phyloP scores from a whole-genome alignment of 2,888 invertebrate genomes.

The Scaptodrosophila latifasciaeformis region DNA sequence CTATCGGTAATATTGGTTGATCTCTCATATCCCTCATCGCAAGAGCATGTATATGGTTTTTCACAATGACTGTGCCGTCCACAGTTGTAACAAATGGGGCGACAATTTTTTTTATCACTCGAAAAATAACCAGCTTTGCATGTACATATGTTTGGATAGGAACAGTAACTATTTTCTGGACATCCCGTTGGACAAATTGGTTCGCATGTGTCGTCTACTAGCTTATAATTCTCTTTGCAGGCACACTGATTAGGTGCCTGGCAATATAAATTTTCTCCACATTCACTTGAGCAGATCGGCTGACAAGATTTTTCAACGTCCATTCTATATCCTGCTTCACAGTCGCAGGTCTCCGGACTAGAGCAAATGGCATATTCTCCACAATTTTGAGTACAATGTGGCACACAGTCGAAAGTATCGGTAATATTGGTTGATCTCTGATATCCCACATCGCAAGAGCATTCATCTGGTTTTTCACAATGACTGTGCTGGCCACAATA shows the following conservation, averaged over 20 bases:
- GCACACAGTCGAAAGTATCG: constrained; percentile 8
- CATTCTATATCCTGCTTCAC: constrained; percentile 25
- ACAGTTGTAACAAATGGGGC: not conserved
- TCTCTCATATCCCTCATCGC: too few relatives aligned
- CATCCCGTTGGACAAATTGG: constrained; percentile 31
- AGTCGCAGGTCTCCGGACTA: constrained; percentile 20
- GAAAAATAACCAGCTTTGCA: too few relatives aligned
- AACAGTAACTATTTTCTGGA: constrained; percentile 25
- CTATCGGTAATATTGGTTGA: too few relatives aligned
- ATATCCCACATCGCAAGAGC: too few relatives aligned
- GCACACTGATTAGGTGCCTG: constrained; percentile 19
- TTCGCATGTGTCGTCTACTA: constrained; percentile 3
- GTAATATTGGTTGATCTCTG: too few relatives aligned
- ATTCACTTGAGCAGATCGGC: constrained; percentile 34
- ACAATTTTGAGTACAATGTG: constrained; percentile 27
- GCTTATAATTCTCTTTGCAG: too few relatives aligned
- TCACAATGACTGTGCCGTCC: constrained; percentile 19
- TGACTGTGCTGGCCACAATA: constrained; percentile 17
- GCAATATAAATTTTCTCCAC: constrained; percentile 42
- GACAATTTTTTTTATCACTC: too few relatives aligned
- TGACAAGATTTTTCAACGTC: constrained; percentile 23
- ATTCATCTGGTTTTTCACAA: constrained; percentile 26
- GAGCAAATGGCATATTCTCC: constrained; percentile 18
- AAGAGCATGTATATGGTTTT: constrained; percentile 31
- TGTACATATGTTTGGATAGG: constrained; percentile 50